Conservation (phyloP, 2,797 vertebrate genomes). For the Menidia menidia region DNA sequence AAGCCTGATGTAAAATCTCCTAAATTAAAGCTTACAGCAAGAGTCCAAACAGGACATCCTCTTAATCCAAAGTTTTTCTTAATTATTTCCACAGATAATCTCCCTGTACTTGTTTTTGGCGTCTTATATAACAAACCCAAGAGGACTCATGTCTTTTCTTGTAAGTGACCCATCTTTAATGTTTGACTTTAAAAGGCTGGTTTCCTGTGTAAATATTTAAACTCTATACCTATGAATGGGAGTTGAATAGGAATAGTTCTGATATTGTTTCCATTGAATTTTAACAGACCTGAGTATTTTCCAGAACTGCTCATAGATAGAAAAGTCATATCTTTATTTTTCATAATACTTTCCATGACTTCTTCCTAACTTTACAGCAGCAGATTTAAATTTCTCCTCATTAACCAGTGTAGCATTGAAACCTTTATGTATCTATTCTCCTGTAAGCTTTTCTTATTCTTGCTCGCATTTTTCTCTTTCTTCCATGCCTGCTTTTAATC, state of each 20-base stretch:
- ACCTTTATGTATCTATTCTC: slow-evolving; percentile 31
- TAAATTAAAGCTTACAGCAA: not conserved
- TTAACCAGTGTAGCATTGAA: slow-evolving; percentile 29
- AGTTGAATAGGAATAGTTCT: not conserved
- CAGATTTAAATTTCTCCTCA: not conserved
- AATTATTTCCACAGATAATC: slow-evolving; percentile 55
- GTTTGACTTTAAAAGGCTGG: not conserved
- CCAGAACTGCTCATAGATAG: fast-evolving
- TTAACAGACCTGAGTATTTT: not conserved
- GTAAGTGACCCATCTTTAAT: slow-evolving; percentile 68
- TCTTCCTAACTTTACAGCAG: slow-evolving; percentile 7
- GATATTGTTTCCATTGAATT: not conserved
- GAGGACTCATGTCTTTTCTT: slow-evolving; percentile 88
- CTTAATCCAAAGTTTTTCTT: not conserved
- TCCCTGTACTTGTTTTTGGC: slow-evolving; percentile 53
- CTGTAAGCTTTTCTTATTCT: slow-evolving; percentile 44
- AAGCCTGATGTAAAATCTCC: too few relatives aligned
- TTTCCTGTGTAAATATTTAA: not conserved
- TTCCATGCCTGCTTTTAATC: slow-evolving; percentile 47
- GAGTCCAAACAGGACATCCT: not conserved
- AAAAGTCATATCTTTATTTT: not conserved
- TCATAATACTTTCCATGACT: not conserved
- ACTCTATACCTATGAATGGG: not conserved
- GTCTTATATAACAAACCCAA: slow-evolving; percentile 61
- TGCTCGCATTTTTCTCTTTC: slow-evolving; percentile 53